Base-by-base conservation (phyloP, 1,140 invertebrate species). In the Scaptomyza pallida region DNA sequence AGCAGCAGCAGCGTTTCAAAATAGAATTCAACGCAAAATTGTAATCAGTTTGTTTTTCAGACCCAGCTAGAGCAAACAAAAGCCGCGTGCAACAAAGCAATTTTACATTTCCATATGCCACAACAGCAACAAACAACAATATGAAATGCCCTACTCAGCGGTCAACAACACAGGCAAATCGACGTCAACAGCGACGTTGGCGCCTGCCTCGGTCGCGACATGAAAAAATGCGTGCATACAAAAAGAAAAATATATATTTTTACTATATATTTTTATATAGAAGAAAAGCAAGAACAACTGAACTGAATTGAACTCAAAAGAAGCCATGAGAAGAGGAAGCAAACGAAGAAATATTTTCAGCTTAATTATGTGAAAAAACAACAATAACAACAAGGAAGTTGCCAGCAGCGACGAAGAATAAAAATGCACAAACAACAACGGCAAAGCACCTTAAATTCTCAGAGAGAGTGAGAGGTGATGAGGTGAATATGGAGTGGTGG, bases 331-430 rank as follows among this genome's bases (percentile, higher is more conserved):
- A 13, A 26, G 47, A 16, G 45, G 41, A 43, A 19, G 13, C 51
- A 44, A 60, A 65, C 43, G 37, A 69, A 43, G 44, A 51, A 75
- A 81, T 78, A 82, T 81, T 77, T 82, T 82, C 63, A 82, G 60
- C 74, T 69, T 78, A 81, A 81, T 81, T 81, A 63, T 75, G 62
- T 52, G 23, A 54, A 74, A 61, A 37, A 61, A 52, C 44, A 43
- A 44, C 9, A 21, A 16, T 16, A 41, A 33, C 41, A 26, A 37
- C 12, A 54, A 43, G 69, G 68, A 70, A 70, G 60, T 69, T 51
- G 47, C 51, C 50, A 62, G 41, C 50, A 47, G 48, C 33, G n/a
- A n/a, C n/a, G n/a, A n/a, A 70, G 40, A 8, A 23, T 23, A 52
- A 56, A 26, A 16, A 23, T 0, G 26, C 37, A 35, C 19, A 15